A percentile compares a stretch with the other conserved stretches of the same genome.
phyloP scores from a whole-genome alignment of 1,140 invertebrate species.

The Heterodera carotae region DNA sequence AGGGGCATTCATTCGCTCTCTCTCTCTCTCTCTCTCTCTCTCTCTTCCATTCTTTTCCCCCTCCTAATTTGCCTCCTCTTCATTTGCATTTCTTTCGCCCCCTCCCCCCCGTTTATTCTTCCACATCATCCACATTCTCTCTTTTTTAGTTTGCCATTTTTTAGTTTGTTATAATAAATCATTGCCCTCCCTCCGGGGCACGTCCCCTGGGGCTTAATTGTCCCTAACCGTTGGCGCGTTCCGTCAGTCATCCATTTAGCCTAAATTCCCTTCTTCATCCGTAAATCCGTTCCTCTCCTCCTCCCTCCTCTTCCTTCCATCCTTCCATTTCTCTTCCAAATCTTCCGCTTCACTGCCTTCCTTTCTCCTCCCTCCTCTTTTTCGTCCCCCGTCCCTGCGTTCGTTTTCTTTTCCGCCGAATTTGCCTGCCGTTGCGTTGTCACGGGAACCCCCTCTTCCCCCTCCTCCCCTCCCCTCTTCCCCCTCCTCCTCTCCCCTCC shows the following conservation, averaged over 20 bases:
- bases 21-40: neutral
- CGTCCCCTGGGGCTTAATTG: no score
- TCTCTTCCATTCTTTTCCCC: neutral
- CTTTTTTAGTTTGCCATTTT: no score
- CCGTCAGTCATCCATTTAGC: neutral
- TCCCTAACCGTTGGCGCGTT: neutral
- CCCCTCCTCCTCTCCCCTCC: no score
- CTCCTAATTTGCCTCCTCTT: no score
- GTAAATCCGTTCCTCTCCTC: neutral
- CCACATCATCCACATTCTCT: no score
- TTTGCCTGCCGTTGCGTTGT: no score
- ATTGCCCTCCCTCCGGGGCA: neutral
- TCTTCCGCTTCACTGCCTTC: slow-evolving; percentile 8
- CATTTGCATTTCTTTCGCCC: no score
- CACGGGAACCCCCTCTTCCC: neutral
- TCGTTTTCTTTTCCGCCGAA: no score
- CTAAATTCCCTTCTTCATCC: no score
- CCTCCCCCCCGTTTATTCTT: neutral
- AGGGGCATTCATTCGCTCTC: no score
- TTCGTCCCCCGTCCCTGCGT: no score
- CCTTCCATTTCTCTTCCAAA: neutral
- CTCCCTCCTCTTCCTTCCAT: neutral
- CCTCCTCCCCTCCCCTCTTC: neutral
- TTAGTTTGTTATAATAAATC: no score
- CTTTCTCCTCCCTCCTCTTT: neutral